These are phyloP conservation scores for Idaea aversata DNA, from an alignment of 2,888 invertebrate species.

Conservation along the genomic window DNA sequence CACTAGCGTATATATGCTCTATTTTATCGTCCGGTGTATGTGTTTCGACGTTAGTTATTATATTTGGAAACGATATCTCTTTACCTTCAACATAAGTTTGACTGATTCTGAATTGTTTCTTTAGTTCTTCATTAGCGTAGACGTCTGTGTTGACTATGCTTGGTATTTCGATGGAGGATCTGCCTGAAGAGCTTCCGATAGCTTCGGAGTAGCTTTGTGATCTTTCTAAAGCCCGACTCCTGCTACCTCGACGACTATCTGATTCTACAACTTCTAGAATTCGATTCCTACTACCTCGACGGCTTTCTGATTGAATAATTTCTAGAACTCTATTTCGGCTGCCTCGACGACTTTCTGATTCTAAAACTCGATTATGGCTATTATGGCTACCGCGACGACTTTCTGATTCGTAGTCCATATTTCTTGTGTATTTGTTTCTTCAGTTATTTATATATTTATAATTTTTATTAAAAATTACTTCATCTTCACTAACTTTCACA, in stretches of 20 bases:
- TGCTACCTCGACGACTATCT: conserved; percentile 53
- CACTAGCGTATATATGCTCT: conserved; percentile 53
- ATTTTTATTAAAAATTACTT: not conserved
- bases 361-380: no score
- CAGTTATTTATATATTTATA: not conserved
- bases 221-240: conserved; percentile 57
- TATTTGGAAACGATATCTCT: conserved; percentile 58
- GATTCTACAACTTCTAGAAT: conserved; percentile 21
- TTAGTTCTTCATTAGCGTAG: conserved; percentile 67
- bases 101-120: conserved; percentile 68
- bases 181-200: conserved; percentile 57
- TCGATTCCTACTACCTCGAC: not conserved
- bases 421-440: conserved; percentile 24
- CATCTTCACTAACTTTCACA: not conserved
- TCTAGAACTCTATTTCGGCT: not conserved
- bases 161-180: conserved; percentile 69
- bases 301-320: not conserved
- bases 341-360: not conserved
- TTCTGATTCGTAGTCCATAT: conserved; percentile 39
- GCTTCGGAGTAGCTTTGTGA: conserved; percentile 73
- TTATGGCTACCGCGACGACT: not conserved
- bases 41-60: conserved; percentile 41
- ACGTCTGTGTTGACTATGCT: conserved; percentile 64
- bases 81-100: conserved; percentile 73
- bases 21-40: conserved; percentile 40